Evolutionary conservation across 2,888 invertebrate genomes (phyloP), one percentile per base, ranked within the genome.

Genomic region (Xanthorhoe spadicearia): DNA sequence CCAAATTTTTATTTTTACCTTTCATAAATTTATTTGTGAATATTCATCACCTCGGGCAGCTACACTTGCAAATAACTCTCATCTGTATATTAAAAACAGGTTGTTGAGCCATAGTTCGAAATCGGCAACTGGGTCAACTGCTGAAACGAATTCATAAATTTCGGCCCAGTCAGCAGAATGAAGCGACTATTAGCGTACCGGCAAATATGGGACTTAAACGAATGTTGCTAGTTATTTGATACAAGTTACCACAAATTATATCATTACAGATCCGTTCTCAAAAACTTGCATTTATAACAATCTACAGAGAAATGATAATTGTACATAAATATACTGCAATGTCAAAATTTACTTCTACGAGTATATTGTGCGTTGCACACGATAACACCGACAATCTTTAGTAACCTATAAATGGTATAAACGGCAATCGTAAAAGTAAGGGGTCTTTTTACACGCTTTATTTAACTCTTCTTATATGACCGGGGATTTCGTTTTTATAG

Each of bases 391-490:
- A 57, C 67, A 69, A 69, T 72, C 72, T 71, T 67, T 62, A 68
- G 66, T 69, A 52, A 57, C 50, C 61, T 61, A 56, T 73, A 73
- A 68, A 73, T 68, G 69, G 53, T 52, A 58, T 53, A 63, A 58
- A 50, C 49, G 19, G 62, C 66, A 67, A 66, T 71, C 72, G 72
- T 74, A 72, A 74, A 74, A 72, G 60, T 64, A 65, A 69, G 67
- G 67, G 71, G 63, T 68, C 66, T 72, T 66, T 72, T 73, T 69
- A 71, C 73, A 71, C 70, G 71, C 69, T 71, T 72, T 70, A 72
- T 72, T 74, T 69, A 67, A 66, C 69, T 64, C 65, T 61, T 61
- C 64, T 64, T 72, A 68, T 72, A 69, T 68, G 71, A 64, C 62
- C 61, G 61, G 54, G 68, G 68, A 60, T 72, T 72, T 71, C 58